Evolutionary conservation across 2,113 vertebrate genomes (phyloP).

Genomic region (zebrafish (Danio rerio)): DNA sequence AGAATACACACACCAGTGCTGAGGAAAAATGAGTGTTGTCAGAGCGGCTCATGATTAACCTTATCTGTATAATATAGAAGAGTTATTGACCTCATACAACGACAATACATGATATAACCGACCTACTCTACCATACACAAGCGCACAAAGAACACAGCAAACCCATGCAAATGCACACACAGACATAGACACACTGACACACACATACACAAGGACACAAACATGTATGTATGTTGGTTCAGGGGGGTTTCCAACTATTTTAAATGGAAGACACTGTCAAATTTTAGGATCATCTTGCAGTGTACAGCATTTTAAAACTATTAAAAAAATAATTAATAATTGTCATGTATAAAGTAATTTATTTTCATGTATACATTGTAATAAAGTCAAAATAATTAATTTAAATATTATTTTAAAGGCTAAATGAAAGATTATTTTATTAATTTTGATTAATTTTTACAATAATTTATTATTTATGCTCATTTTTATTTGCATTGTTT

Average conservation of each 20-base stretch:
- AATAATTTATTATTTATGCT: too few species aligned
- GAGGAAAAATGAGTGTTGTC: conserved; percentile 31
- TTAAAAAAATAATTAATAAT: too few species aligned
- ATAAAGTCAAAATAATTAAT: not conserved
- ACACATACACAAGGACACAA: not conserved
- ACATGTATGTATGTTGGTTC: too few species aligned
- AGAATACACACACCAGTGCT: not conserved
- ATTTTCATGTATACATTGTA: not conserved
- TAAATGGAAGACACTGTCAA: too few species aligned
- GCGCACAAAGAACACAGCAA: not conserved
- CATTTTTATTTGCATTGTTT: too few species aligned
- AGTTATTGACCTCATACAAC: not conserved
- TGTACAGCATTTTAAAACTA: too few species aligned
- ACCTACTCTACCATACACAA: not conserved
- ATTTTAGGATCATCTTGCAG: not conserved
- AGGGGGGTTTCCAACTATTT: too few species aligned
- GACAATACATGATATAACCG: not conserved
- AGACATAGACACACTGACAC: not conserved
- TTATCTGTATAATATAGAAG: not conserved
- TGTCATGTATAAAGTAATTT: too few species aligned
- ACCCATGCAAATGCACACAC: not conserved
- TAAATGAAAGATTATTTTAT: not conserved
- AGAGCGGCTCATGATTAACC: conserved; percentile 39
- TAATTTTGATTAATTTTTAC: too few species aligned
- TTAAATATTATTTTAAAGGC: not conserved